Conservation (phyloP, 2,888 invertebrate genomes). For the Hoplodrina ambigua region DNA sequence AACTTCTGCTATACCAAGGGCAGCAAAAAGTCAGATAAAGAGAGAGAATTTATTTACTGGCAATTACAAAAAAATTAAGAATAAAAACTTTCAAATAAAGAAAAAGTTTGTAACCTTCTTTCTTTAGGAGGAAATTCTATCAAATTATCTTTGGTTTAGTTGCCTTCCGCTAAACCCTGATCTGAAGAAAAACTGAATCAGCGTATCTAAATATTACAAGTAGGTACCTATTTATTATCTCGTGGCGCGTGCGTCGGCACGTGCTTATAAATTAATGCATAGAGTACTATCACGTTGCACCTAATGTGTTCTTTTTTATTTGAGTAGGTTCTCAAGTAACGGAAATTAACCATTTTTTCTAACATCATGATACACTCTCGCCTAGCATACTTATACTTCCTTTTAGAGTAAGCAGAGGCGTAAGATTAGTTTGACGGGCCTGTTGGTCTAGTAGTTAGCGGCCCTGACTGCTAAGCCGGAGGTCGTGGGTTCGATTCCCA, state of each 20-base stretch:
- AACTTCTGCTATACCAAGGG: not conserved
- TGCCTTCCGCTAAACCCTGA: not conserved
- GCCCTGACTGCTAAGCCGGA: no score
- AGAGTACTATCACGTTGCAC: slow-evolving; percentile 5
- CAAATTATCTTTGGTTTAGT: not conserved
- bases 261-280: slow-evolving; percentile 9
- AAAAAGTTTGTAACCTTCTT: slow-evolving; percentile 12
- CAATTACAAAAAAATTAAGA: not conserved
- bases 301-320: not conserved
- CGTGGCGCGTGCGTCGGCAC: not conserved
- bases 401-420: no score
- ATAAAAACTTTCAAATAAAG: not conserved
- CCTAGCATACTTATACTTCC: no score
- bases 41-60: not conserved
- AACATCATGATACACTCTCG: no score
- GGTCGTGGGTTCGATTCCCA: no score
- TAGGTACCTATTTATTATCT: not conserved
- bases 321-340: not conserved
- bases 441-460: no score
- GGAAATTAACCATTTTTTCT: not conserved
- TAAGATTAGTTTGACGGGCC: no score
- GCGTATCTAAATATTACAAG: not conserved
- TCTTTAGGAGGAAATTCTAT: not conserved
- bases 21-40: not conserved
- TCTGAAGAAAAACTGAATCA: not conserved